Evolutionary conservation across 2,113 vertebrate species (phyloP).

Genomic region (Neodon shergylaensis): DNA sequence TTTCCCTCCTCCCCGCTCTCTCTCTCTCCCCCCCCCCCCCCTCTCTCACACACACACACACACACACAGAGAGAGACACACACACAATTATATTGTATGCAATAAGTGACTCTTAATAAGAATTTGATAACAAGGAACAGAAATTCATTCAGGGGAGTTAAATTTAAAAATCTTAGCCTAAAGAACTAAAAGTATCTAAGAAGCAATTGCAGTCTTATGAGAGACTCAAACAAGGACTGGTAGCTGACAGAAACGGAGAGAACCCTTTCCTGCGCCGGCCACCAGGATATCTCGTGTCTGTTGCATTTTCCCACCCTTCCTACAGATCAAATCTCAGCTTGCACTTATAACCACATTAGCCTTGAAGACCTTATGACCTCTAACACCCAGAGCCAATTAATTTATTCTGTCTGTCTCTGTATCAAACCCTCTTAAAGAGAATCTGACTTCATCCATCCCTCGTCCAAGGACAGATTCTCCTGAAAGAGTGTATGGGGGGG

Average conservation of each 20-base stretch:
- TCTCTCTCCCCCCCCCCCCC: too few species aligned
- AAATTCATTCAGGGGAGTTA: not conserved
- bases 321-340: conserved; percentile 1
- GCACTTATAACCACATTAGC: not conserved
- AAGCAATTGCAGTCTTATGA: conserved; percentile 35
- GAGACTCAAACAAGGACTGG: not conserved
- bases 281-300: not conserved
- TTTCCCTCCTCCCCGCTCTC: too few species aligned
- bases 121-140: conserved; percentile 36
- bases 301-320: conserved; percentile 1
- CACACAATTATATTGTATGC: not conserved
- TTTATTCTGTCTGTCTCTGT: not conserved
- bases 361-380: not conserved
- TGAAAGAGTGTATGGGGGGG: not conserved
- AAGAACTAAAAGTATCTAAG: not conserved
- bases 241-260: not conserved
- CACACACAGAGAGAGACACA: not conserved
- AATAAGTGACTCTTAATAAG: conserved; percentile 11
- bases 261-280: not conserved
- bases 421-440: conserved; percentile 38
- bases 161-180: not conserved
- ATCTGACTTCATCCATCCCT: not conserved
- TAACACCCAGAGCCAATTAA: not conserved
- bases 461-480: not conserved
- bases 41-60: not conserved